Evolutionary conservation across 1,140 invertebrate genomes (phyloP), one percentile per base, ranked within the genome.

Genomic region (Drosophila elegans): DNA sequence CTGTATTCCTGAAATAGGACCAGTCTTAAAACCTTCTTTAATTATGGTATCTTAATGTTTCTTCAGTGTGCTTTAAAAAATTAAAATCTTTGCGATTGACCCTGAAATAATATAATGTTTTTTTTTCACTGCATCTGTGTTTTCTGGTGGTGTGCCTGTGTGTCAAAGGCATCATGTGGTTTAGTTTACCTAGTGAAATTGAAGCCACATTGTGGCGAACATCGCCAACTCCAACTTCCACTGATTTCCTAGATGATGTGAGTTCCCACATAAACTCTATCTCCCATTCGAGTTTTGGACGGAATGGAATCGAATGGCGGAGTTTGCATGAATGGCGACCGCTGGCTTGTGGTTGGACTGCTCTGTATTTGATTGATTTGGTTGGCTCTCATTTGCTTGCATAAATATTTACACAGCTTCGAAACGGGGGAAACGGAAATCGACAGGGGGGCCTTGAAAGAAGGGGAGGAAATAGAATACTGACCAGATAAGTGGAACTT

Each of bases 301-400:
- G 16, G 27, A 44, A n/a, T n/a, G 27, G 32, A n/a, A n/a, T 29
- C 25, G 45, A 52, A 52, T 41, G 42, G 59, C 57, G 12, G n/a
- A 46, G 59, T 69, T 78, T 56, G 79, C 68, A 74, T 63, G 66
- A 38, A 60, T 54, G 51, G 57, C 74, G 53, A 82, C 61, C 68
- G 49, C 79, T 64, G 74, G 74, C 79, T 82, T 82, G 79, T 74
- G 79, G 79, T 78, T 68, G 52, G 62, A 77, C 67, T 73, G 74
- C 62, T 78, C 53, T 82, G 74, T 64, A 67, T 82, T 82, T 82
- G 74, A 78, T 82, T 82, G 79, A 82, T 78, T 82, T 68, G 79
- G 79, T 74, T 77, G 68, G 75, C 74, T 82, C 79, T 82, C 79
- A 82, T 82, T 83, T 83, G 80, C 75, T 72, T 79, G 66, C 56